Evolutionary conservation across 2,113 vertebrate genomes (phyloP).

Genomic region (Pterocles gutturalis): DNA sequence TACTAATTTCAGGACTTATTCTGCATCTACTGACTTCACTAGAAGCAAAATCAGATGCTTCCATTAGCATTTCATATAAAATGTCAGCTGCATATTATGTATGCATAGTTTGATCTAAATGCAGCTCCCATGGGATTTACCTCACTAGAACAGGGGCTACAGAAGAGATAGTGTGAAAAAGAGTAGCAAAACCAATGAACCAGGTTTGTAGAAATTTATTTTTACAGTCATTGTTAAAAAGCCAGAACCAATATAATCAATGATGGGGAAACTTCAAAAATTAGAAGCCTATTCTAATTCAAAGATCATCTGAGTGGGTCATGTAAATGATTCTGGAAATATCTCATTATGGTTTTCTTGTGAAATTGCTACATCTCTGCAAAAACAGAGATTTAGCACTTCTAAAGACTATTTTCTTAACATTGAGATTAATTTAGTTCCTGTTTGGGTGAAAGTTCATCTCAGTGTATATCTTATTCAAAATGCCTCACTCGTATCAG

Average conservation of each 20-base stretch:
- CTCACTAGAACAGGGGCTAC: neutral
- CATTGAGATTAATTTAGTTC: neutral
- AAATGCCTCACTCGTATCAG: neutral
- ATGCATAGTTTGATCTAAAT: neutral
- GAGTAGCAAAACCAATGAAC: neutral
- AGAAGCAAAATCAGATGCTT: neutral
- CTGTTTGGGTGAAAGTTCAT: neutral
- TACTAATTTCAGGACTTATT: neutral
- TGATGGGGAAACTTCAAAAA: neutral
- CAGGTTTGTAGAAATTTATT: neutral
- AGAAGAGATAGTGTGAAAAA: neutral
- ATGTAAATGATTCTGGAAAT: neutral
- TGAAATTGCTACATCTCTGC: neutral
- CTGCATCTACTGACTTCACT: neutral
- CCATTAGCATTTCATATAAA: neutral
- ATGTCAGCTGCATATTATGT: neutral
- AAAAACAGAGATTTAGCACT: neutral
- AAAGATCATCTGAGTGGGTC: neutral
- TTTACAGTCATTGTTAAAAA: neutral
- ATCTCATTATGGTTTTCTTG: neutral
- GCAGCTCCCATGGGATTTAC: neutral
- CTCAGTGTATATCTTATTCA: constrained; percentile 25
- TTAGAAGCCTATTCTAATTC: neutral
- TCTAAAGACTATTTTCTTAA: neutral
- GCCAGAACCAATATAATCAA: neutral